Conservation (phyloP, 1,140 invertebrate genomes). For the Eupeodes corollae region DNA sequence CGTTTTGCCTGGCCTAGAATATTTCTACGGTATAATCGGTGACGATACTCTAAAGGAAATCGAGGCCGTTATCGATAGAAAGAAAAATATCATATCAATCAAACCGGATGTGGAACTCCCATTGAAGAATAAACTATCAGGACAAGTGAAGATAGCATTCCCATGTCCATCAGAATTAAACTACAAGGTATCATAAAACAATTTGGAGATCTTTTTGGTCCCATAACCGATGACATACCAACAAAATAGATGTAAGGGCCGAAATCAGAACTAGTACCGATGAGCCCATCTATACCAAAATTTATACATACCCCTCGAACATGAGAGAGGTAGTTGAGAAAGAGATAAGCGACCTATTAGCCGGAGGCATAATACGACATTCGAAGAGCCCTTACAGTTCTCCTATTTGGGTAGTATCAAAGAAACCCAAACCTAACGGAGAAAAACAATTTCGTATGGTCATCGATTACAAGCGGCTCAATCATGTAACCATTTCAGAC, state of each 20-base stretch:
- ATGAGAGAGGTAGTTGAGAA: conserved; percentile 9
- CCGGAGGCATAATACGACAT: conserved; percentile 11
- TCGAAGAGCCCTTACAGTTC: conserved; percentile 12
- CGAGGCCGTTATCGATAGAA: conserved; percentile 7
- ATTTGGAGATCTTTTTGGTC: conserved; percentile 6
- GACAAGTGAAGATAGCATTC: conserved; percentile 10
- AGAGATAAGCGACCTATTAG: conserved; percentile 9
- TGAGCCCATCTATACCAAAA: conserved; percentile 9
- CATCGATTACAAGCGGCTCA: conserved; percentile 32
- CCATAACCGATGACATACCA: conserved; percentile 9
- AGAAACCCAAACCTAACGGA: too few species aligned
- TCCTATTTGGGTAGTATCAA: too few species aligned
- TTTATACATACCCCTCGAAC: conserved; percentile 9
- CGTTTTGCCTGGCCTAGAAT: too few species aligned
- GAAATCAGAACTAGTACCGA: conserved; percentile 12
- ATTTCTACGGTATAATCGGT: too few species aligned
- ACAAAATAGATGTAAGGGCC: conserved; percentile 10
- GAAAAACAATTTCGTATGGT: conserved; percentile 24
- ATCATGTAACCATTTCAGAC: conserved; percentile 36
- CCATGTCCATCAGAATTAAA: conserved; percentile 3
- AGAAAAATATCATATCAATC: conserved; percentile 6
- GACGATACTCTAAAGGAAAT: too few species aligned
- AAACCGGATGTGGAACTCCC: not conserved
- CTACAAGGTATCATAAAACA: not conserved
- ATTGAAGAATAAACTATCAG: conserved; percentile 5